A percentile compares a stretch with the other conserved stretches of the same genome.
These are phyloP conservation scores for Scomber colias DNA, from an alignment of 2,113 vertebrate genomes.

Conservation along the genomic window DNA sequence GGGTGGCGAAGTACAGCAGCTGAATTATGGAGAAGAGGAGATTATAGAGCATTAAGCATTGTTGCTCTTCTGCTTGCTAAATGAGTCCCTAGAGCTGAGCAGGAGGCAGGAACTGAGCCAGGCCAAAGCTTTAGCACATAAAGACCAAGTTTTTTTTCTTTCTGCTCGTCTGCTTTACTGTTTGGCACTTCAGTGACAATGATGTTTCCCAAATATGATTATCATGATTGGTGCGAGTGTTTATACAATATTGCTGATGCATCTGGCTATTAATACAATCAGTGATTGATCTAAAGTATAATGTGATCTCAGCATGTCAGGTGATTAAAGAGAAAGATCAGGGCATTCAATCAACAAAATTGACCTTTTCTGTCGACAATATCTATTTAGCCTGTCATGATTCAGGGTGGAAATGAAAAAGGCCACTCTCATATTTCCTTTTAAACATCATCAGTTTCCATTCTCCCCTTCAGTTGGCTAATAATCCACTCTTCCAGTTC, in stretches of 20 bases:
- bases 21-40: constrained; percentile 72
- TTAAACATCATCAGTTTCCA: constrained; percentile 49
- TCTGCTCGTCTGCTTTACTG: background rate
- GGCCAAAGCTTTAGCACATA: constrained; percentile 19
- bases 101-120: constrained; percentile 43
- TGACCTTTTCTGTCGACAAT: constrained; percentile 64
- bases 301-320: constrained; percentile 45
- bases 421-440: constrained; percentile 40
- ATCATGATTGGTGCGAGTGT: constrained; percentile 39
- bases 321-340: constrained; percentile 61
- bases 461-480: constrained; percentile 27
- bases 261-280: constrained; percentile 42
- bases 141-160: background rate
- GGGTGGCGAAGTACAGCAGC: constrained; percentile 24
- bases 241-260: constrained; percentile 46
- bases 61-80: constrained; percentile 65
- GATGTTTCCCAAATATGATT: constrained; percentile 46
- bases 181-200: constrained; percentile 31
- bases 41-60: constrained; percentile 73
- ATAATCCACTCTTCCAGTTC: constrained; percentile 8
- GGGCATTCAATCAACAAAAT: constrained; percentile 48
- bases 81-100: constrained; percentile 62
- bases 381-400: constrained; percentile 47
- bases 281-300: constrained; percentile 44
- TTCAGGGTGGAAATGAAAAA: constrained; percentile 44